Evolutionary conservation across 2,113 vertebrate genomes (phyloP).

Genomic region (Callopanchax toddi): DNA sequence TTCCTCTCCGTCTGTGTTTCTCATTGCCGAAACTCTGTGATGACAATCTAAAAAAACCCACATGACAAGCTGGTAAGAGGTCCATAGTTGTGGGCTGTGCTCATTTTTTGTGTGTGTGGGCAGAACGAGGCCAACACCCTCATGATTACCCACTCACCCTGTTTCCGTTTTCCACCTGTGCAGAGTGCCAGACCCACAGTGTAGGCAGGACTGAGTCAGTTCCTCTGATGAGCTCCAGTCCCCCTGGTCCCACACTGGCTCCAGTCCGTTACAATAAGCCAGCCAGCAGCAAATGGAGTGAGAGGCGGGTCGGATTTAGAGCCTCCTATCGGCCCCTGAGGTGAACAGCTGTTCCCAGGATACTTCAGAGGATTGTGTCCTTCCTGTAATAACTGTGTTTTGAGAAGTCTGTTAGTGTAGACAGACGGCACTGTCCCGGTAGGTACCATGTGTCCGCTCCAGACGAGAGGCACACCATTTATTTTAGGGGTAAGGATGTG

Average conservation of each 20-base stretch:
- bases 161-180: conserved; percentile 78
- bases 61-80: conserved; percentile 70
- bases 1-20: conserved; percentile 62
- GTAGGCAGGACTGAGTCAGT: conserved; percentile 65
- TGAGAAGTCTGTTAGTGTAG: conserved; percentile 39
- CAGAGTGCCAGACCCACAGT: conserved; percentile 71
- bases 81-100: conserved; percentile 66
- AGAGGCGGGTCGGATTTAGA: conserved; percentile 40
- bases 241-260: conserved; percentile 53
- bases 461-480: conserved; percentile 67
- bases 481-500: conserved; percentile 81
- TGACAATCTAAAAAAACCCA: conserved; percentile 70
- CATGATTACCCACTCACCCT: conserved; percentile 71
- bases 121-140: conserved; percentile 72
- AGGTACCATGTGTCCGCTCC: conserved; percentile 62
- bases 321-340: conserved; percentile 20
- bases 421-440: conserved; percentile 47
- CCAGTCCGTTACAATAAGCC: conserved; percentile 30
- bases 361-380: conserved; percentile 26
- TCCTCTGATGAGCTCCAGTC: conserved; percentile 67
- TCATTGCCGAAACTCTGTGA: conserved; percentile 62
- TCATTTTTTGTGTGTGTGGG: conserved; percentile 57
- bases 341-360: conserved; percentile 48
- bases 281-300: conserved; percentile 48
- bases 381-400: conserved; percentile 43